Percentiles rank a stretch among this genome's conserved stretches.
Conservation (phyloP, 53 echinoderm and acorn worm genomes). For the Mesocentrotus franciscanus region DNA sequence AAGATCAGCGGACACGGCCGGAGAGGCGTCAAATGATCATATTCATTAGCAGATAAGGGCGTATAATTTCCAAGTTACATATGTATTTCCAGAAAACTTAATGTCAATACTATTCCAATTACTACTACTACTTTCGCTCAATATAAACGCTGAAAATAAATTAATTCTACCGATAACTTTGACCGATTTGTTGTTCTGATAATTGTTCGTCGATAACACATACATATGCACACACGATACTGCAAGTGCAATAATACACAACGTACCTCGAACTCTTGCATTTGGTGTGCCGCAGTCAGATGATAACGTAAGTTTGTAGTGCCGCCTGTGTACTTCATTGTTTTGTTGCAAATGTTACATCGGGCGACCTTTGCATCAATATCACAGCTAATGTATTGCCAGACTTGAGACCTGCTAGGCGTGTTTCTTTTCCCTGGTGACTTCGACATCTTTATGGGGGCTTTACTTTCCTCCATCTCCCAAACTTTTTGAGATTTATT, state of each 20-base stretch:
- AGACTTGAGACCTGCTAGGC: constrained; percentile 50
- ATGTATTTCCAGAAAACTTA: too few species aligned
- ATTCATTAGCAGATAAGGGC: too few species aligned
- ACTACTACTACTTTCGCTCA: too few species aligned
- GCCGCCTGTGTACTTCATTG: constrained; percentile 69
- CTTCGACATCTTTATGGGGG: constrained; percentile 28
- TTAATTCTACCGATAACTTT: not conserved
- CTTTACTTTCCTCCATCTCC: constrained; percentile 10
- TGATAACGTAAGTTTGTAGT: constrained; percentile 66
- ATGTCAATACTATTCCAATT: too few species aligned
- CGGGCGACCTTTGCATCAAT: constrained; percentile 55
- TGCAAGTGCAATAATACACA: not conserved
- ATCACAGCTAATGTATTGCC: constrained; percentile 57
- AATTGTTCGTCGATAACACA: constrained; percentile 12
- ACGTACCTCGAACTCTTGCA: constrained; percentile 64
- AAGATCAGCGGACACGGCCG: too few species aligned
- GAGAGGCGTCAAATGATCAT: too few species aligned
- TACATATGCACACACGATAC: constrained; percentile 21
- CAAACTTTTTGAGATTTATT: constrained; percentile 39
- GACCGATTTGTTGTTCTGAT: constrained; percentile 9
- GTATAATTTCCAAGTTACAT: too few species aligned
- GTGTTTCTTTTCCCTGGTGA: not conserved
- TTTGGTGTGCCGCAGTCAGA: constrained; percentile 62
- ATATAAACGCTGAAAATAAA: not conserved
- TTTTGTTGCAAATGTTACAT: constrained; percentile 67